A percentile compares a stretch with the other conserved stretches of the same genome.
Conservation (phyloP, 2,113 vertebrate genomes). For the Syrrhaptes paradoxus region DNA sequence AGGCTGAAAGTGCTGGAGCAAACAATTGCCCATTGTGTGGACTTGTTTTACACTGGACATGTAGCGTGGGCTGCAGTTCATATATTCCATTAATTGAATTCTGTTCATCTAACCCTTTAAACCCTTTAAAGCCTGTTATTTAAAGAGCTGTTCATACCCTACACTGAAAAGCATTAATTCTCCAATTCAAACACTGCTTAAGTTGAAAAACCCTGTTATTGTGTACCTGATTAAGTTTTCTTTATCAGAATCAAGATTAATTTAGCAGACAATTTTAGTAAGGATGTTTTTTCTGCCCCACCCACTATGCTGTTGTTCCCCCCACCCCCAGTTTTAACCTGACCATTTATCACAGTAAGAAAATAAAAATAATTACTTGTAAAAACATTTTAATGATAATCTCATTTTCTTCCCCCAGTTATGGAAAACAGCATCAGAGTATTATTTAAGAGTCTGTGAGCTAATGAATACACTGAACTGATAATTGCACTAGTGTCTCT, state of each 20-base stretch:
- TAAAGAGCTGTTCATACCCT: neutral
- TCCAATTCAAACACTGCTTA: neutral
- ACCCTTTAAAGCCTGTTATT: neutral
- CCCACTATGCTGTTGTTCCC: neutral
- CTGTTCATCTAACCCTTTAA: neutral
- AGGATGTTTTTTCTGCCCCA: neutral
- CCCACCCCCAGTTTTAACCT: neutral
- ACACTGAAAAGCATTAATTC: slow-evolving; percentile 3
- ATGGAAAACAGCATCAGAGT: neutral
- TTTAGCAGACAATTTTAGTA: neutral
- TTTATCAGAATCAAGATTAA: neutral
- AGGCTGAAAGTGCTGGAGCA: neutral
- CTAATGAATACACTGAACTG: slow-evolving; percentile 6
- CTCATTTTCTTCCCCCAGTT: neutral
- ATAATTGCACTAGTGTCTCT: neutral
- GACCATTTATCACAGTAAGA: neutral
- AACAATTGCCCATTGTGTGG: neutral
- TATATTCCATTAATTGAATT: neutral
- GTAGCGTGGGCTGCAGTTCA: neutral
- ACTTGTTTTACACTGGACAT: neutral
- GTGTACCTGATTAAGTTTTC: neutral
- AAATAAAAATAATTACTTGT: slow-evolving; percentile 6
- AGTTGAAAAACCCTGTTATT: slow-evolving; percentile 3
- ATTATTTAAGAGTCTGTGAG: neutral
- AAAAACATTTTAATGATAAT: neutral